Percentiles rank a stretch among this genome's conserved stretches.
Evolutionary conservation across 1,140 invertebrate species (phyloP).

Genomic region (Drosophila truncata): DNA sequence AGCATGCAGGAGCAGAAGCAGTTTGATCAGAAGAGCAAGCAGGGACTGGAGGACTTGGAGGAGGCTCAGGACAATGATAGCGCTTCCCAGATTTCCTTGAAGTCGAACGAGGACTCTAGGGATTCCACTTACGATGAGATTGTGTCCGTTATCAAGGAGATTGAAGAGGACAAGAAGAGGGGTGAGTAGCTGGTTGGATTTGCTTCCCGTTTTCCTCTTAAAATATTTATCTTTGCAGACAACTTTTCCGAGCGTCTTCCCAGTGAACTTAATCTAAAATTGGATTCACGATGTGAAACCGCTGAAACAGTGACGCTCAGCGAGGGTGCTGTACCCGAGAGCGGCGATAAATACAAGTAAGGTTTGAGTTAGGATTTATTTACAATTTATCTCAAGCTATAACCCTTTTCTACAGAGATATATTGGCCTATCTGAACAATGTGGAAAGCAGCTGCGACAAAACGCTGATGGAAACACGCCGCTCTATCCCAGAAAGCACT

Average conservation of each 20-base stretch:
- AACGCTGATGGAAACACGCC: constrained; percentile 77
- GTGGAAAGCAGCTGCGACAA: constrained; percentile 84
- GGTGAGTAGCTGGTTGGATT: constrained; percentile 31
- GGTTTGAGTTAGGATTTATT: background rate
- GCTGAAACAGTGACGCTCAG: constrained; percentile 56
- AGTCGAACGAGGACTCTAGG: constrained; percentile 76
- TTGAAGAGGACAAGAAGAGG: constrained; percentile 82
- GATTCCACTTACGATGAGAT: constrained; percentile 84
- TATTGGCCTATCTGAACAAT: constrained; percentile 81
- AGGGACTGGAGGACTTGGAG: constrained; percentile 50
- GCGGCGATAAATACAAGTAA: constrained; percentile 82
- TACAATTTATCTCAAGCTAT: background rate
- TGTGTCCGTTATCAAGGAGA: constrained; percentile 84
- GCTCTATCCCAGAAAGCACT: constrained; percentile 78
- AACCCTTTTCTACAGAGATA: constrained; percentile 59
- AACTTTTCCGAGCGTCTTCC: constrained; percentile 72
- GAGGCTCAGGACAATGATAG: constrained; percentile 59
- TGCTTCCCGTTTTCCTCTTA: background rate
- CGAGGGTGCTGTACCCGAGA: constrained; percentile 49
- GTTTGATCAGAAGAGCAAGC: constrained; percentile 63
- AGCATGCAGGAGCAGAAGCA: constrained; percentile 75
- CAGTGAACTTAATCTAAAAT: constrained; percentile 67
- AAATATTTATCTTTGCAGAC: constrained; percentile 36
- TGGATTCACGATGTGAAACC: constrained; percentile 65
- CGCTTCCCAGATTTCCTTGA: constrained; percentile 64